These are phyloP conservation scores for Thalassaphorura encarpata DNA, from an alignment of 1,140 invertebrate species.

Conservation along the genomic window DNA sequence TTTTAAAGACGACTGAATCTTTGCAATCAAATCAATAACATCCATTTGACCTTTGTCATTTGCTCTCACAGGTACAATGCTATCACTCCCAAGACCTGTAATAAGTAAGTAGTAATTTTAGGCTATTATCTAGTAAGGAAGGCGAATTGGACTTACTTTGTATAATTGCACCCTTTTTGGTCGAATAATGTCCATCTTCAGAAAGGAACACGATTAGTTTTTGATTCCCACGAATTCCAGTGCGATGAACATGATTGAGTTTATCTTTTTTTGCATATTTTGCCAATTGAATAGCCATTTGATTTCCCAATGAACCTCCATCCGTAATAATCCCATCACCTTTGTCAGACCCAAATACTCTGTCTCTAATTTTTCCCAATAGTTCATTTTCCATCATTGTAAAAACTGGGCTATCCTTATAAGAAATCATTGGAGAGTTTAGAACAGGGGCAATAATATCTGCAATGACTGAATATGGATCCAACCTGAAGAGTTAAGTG, in stretches of 20 bases:
- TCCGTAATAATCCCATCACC: constrained; percentile 6
- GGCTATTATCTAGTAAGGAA: too few relatives aligned
- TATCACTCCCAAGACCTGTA: neutral
- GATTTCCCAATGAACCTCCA: constrained; percentile 2
- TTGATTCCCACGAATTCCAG: neutral
- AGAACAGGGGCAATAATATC: neutral
- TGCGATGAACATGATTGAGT: too few relatives aligned
- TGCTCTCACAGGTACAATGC: neutral
- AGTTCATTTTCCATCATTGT: constrained; percentile 4
- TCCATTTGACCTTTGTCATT: constrained; percentile 2
- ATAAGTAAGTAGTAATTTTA: too few relatives aligned
- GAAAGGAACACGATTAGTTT: neutral
- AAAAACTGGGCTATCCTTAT: constrained; percentile 6
- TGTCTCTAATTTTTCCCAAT: neutral
- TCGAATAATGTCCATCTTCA: constrained; percentile 2
- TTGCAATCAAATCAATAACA: neutral
- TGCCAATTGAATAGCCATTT: neutral
- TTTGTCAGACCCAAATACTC: neutral
- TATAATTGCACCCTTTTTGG: constrained; percentile 3
- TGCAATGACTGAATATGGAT: constrained; percentile 8
- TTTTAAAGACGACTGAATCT: neutral
- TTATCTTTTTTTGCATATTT: too few relatives aligned
- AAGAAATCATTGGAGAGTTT: constrained; percentile 2
- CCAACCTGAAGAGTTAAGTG: too few relatives aligned
- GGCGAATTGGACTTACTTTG: too few relatives aligned